Evolutionary conservation across 2,797 vertebrate genomes (phyloP).

Genomic region (Okamejei kenojei): DNA sequence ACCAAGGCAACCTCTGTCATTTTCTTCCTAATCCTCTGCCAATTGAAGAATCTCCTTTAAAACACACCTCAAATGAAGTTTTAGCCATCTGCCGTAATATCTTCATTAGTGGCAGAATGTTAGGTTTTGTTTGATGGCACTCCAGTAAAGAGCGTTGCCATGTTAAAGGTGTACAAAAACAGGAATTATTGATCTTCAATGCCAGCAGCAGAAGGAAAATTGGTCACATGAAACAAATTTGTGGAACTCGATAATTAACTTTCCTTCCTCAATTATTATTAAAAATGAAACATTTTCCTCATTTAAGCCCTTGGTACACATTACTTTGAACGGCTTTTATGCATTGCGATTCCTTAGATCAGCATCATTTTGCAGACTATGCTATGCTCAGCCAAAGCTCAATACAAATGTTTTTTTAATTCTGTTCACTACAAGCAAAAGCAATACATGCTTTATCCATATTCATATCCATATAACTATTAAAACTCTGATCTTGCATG

Average conservation of each 20-base stretch:
- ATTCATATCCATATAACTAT: no score
- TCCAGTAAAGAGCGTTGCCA: no score
- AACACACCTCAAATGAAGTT: no score
- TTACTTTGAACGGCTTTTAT: neutral
- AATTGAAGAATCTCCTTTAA: no score
- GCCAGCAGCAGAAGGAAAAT: neutral
- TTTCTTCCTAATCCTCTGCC: no score
- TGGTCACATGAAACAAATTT: neutral
- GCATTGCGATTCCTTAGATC: neutral
- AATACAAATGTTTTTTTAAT: no score
- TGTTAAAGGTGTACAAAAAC: no score
- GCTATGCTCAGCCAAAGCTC: neutral
- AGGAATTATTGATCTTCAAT: neutral
- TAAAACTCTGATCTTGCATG: no score
- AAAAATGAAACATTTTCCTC: neutral
- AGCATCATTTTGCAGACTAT: neutral
- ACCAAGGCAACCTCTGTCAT: no score
- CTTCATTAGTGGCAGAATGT: no score
- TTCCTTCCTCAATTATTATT: neutral
- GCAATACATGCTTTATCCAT: neutral
- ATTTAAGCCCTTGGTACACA: neutral
- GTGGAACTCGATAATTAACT: neutral
- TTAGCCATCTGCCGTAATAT: no score
- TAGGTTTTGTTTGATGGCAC: no score
- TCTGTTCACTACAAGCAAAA: neutral